phyloP scores from a whole-genome alignment of 2,888 invertebrate species.

The Spisula subtruncata region DNA sequence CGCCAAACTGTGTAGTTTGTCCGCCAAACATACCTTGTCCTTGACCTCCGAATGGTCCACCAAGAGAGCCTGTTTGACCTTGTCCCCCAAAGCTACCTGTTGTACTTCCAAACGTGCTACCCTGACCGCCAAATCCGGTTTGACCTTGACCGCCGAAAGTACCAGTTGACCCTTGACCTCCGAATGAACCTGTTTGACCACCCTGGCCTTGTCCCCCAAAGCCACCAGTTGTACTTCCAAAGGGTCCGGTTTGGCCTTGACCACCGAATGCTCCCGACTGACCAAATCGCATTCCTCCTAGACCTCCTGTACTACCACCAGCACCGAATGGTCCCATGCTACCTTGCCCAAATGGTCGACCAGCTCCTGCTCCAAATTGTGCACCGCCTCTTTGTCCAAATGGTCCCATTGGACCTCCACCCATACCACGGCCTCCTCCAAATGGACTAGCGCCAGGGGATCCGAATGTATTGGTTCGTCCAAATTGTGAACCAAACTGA shows the following conservation, averaged over 20 bases:
- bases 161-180: slow-evolving; percentile 30
- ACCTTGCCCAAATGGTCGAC: slow-evolving; percentile 32
- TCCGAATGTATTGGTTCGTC: slow-evolving; percentile 10
- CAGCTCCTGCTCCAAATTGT: slow-evolving; percentile 40
- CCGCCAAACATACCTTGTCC: background rate
- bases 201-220: slow-evolving; percentile 24
- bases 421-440: background rate
- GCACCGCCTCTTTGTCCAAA: slow-evolving; percentile 25
- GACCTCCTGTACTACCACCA: background rate
- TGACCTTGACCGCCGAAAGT: slow-evolving; percentile 31
- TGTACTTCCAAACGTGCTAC: slow-evolving; percentile 20
- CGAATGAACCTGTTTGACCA: background rate
- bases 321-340: slow-evolving; percentile 14
- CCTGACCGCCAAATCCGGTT: slow-evolving; percentile 32
- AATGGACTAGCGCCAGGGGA: slow-evolving; percentile 28
- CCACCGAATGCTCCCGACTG: slow-evolving; percentile 13
- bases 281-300: background rate
- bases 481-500: background rate
- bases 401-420: slow-evolving; percentile 42
- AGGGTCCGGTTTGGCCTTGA: slow-evolving; percentile 20
- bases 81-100: slow-evolving; percentile 15
- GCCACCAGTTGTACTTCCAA: background rate
- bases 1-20: slow-evolving; percentile 24
- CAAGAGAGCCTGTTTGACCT: slow-evolving; percentile 16
- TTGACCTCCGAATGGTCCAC: slow-evolving; percentile 29